Percentiles rank a stretch among this genome's conserved stretches.
phyloP scores from a whole-genome alignment of 2,797 vertebrate genomes.

The Phrynocephalus vlangalii region DNA sequence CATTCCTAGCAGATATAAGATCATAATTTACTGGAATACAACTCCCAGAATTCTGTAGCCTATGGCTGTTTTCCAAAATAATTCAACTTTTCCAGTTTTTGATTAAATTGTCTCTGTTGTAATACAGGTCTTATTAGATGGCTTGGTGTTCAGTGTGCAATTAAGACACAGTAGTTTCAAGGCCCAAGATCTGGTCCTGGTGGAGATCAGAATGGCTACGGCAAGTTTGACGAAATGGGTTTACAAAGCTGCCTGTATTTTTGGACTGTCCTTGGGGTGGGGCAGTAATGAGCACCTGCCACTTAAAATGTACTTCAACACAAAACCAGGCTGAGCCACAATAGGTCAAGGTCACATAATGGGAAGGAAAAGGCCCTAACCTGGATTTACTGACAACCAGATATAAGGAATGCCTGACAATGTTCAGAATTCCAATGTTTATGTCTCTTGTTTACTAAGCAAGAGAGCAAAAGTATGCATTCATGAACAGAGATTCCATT shows the following conservation, averaged over 20 bases:
- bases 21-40: too few relatives aligned
- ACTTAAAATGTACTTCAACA: background rate
- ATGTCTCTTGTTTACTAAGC: constrained; percentile 20
- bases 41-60: too few relatives aligned
- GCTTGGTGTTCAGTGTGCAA: background rate
- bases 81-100: background rate
- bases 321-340: background rate
- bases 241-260: background rate
- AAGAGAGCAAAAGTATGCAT: constrained; percentile 21
- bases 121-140: background rate
- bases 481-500: constrained; percentile 26
- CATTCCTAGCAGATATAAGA: too few relatives aligned
- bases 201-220: background rate
- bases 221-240: background rate
- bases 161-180: background rate
- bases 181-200: background rate
- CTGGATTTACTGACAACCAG: constrained; percentile 22
- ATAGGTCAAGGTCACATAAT: background rate
- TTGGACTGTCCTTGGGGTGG: background rate
- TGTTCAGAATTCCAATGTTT: background rate
- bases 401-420: constrained; percentile 31
- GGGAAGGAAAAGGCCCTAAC: constrained; percentile 30
- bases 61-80: too few relatives aligned
- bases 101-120: background rate
- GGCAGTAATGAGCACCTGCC: background rate